Conservation (phyloP, 2,888 invertebrate genomes). For the Caenorhabditis plicata region DNA sequence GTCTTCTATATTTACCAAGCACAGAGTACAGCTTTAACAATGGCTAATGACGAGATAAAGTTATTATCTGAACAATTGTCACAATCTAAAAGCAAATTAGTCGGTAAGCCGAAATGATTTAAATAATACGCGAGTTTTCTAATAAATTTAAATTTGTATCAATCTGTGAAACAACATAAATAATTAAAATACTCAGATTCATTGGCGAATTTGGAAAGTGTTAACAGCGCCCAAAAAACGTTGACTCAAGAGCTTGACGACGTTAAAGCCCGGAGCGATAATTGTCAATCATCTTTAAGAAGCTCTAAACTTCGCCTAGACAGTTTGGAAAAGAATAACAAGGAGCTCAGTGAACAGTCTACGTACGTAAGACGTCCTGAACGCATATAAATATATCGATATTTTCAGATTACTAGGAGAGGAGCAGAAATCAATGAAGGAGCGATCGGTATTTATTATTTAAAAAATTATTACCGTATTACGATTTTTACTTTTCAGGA, state of each 20-base stretch:
- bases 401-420: not conserved
- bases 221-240: constrained; percentile 10
- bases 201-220: constrained; percentile 21
- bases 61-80: constrained; percentile 16
- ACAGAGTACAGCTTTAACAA: constrained; percentile 14
- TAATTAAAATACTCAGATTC: constrained; percentile 18
- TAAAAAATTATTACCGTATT: not conserved
- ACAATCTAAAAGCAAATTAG: constrained; percentile 23
- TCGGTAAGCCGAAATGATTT: constrained; percentile 2
- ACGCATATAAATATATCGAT: no score
- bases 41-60: constrained; percentile 23
- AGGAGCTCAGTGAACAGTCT: constrained; percentile 11
- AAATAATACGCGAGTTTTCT: not conserved
- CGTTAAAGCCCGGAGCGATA: constrained; percentile 12
- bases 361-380: no score
- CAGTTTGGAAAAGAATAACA: constrained; percentile 21
- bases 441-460: not conserved
- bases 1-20: constrained; percentile 33
- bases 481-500: constrained; percentile 9
- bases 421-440: not conserved
- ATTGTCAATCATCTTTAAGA: constrained; percentile 20
- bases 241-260: constrained; percentile 14
- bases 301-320: constrained; percentile 27
- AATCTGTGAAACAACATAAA: not conserved
- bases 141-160: not conserved